Conservation (phyloP, 2,888 invertebrate genomes). For the Dexiosoma caninum region DNA sequence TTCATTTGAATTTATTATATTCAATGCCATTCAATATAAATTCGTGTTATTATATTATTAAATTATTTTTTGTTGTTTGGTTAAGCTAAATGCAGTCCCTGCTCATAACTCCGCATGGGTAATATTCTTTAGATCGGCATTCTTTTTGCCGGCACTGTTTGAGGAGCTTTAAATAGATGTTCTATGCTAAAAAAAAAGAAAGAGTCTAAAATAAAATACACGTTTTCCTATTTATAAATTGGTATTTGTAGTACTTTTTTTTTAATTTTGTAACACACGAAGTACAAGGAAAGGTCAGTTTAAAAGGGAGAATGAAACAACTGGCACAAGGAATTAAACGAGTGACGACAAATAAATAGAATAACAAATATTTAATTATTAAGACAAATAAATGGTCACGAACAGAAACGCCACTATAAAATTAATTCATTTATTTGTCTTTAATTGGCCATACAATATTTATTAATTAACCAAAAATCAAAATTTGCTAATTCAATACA, state of each 20-base stretch:
- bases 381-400: neutral
- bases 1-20: too few relatives aligned
- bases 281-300: neutral
- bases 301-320: neutral
- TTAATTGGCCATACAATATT: neutral
- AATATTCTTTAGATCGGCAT: too few relatives aligned
- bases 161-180: neutral
- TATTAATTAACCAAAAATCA: neutral
- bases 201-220: neutral
- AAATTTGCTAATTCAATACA: neutral
- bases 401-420: neutral
- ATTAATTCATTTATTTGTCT: neutral
- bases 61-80: too few relatives aligned
- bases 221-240: neutral
- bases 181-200: neutral
- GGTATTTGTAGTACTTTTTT: too few relatives aligned
- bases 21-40: too few relatives aligned
- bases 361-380: neutral
- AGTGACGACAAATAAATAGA: neutral
- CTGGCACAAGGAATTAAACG: neutral
- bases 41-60: too few relatives aligned
- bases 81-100: too few relatives aligned
- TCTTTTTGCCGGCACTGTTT: too few relatives aligned
- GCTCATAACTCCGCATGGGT: too few relatives aligned
- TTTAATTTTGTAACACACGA: neutral